Conservation (phyloP, 64 coral and sea anemone species). For the Stylophora pistillata region DNA sequence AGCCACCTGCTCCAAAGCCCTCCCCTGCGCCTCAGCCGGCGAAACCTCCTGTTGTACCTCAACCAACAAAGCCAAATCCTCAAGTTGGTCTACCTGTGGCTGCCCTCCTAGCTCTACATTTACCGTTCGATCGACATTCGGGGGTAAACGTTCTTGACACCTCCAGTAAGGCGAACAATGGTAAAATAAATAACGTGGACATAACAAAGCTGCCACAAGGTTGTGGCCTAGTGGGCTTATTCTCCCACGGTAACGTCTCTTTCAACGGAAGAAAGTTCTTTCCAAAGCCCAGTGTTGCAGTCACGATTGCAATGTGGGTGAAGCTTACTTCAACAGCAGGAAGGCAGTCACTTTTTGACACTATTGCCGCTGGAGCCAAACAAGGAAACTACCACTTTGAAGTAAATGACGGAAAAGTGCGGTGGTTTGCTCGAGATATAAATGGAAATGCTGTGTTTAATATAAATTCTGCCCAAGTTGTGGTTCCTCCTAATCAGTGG, state of each 20-base stretch:
- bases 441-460: conserved; percentile 48
- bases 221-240: conserved; percentile 70
- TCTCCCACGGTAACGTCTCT: conserved; percentile 68
- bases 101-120: conserved; percentile 29
- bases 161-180: conserved; percentile 64
- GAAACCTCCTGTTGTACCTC: conserved; percentile 5
- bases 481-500: conserved; percentile 67
- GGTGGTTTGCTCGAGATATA: conserved; percentile 63
- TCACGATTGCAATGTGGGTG: conserved; percentile 82
- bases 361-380: conserved; percentile 33
- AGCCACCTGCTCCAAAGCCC: conserved; percentile 26
- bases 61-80: conserved; percentile 26
- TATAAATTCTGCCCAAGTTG: conserved; percentile 16
- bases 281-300: conserved; percentile 63
- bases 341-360: conserved; percentile 69
- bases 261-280: conserved; percentile 65
- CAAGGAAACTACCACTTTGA: conserved; percentile 82
- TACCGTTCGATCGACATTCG: conserved; percentile 68
- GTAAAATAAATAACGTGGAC: conserved; percentile 53
- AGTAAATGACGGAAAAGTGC: conserved; percentile 60
- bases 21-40: conserved; percentile 28
- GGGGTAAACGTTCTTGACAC: conserved; percentile 51
- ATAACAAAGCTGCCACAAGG: conserved; percentile 45
- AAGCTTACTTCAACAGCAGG: conserved; percentile 60
- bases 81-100: conserved; percentile 32